phyloP scores from a whole-genome alignment of 2,797 vertebrate species.

The Gymnoscopelus braueri region DNA sequence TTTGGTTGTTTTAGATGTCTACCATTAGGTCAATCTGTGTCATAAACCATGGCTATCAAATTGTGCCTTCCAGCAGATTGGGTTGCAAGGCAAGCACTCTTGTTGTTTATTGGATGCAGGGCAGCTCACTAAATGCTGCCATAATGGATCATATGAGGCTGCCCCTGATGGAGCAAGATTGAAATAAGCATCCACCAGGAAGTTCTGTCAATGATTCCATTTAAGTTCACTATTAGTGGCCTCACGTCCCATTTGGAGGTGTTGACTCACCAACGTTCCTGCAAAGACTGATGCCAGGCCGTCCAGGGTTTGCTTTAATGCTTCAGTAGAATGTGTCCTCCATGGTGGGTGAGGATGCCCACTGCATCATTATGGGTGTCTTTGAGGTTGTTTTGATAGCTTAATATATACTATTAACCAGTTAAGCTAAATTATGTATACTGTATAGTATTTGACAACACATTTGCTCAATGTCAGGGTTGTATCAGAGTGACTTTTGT shows the following conservation, averaged over 20 bases:
- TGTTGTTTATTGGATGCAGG: slow-evolving; percentile 43
- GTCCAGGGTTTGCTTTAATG: slow-evolving; percentile 36
- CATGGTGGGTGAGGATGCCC: slow-evolving; percentile 5
- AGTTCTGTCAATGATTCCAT: slow-evolving; percentile 42
- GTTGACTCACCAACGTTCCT: slow-evolving; percentile 56
- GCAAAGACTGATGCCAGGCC: slow-evolving; percentile 37
- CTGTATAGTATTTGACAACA: no score
- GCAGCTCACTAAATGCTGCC: slow-evolving; percentile 48
- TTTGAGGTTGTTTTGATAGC: slow-evolving; percentile 23
- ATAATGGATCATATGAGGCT: slow-evolving; percentile 52
- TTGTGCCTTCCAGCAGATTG: slow-evolving; percentile 50
- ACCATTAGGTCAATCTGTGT: slow-evolving; percentile 49
- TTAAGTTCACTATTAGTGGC: slow-evolving; percentile 45
- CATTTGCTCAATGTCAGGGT: no score
- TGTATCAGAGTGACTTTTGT: no score
- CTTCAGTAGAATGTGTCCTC: slow-evolving; percentile 29
- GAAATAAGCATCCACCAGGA: slow-evolving; percentile 60
- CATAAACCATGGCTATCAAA: slow-evolving; percentile 54
- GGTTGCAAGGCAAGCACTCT: slow-evolving; percentile 43
- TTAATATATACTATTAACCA: no score
- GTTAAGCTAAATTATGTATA: no score
- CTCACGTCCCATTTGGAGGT: slow-evolving; percentile 31
- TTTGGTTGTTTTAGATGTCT: slow-evolving; percentile 43
- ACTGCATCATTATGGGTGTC: not conserved
- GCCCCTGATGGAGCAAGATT: slow-evolving; percentile 45